Percentiles rank a stretch among this genome's conserved stretches.
Conservation (phyloP, 2,888 invertebrate species). For the Harpalus rufipes region DNA sequence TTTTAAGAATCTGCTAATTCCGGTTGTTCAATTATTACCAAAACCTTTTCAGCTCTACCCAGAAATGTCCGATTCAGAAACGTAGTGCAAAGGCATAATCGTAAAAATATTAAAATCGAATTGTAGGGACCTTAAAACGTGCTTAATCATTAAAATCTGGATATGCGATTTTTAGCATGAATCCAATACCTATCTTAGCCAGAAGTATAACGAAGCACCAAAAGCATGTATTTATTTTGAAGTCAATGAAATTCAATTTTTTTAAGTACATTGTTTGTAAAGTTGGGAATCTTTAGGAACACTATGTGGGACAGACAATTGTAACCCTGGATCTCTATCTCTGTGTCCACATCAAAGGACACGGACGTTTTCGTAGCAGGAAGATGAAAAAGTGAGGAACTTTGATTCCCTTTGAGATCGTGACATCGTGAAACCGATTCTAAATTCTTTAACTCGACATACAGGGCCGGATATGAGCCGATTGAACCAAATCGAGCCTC, state of each 20-base stretch:
- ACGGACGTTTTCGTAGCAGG: conserved; percentile 27
- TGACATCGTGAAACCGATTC: conserved; percentile 37
- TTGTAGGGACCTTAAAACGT: no score
- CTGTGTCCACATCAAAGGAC: conserved; percentile 50
- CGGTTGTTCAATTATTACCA: no score
- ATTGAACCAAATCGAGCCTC: no score
- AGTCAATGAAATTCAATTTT: not conserved
- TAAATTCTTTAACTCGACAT: conserved; percentile 45
- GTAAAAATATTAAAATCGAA: no score
- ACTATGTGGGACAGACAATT: conserved; percentile 27
- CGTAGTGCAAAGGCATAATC: no score
- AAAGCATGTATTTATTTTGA: not conserved
- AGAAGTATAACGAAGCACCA: not conserved
- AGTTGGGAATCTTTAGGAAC: conserved; percentile 18
- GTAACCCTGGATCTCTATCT: conserved; percentile 37
- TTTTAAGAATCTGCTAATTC: no score
- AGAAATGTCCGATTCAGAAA: no score
- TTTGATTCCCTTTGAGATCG: conserved; percentile 60
- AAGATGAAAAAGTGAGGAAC: conserved; percentile 48
- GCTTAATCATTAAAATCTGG: no score
- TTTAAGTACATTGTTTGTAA: conserved; percentile 17
- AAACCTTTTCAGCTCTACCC: no score
- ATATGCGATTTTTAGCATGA: no score
- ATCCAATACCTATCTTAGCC: no score
- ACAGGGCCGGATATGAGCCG: no score